Percentiles rank a stretch among this genome's conserved stretches.
These are phyloP conservation scores for Momotus momota DNA, from an alignment of 2,797 vertebrate genomes.

Conservation along the genomic window DNA sequence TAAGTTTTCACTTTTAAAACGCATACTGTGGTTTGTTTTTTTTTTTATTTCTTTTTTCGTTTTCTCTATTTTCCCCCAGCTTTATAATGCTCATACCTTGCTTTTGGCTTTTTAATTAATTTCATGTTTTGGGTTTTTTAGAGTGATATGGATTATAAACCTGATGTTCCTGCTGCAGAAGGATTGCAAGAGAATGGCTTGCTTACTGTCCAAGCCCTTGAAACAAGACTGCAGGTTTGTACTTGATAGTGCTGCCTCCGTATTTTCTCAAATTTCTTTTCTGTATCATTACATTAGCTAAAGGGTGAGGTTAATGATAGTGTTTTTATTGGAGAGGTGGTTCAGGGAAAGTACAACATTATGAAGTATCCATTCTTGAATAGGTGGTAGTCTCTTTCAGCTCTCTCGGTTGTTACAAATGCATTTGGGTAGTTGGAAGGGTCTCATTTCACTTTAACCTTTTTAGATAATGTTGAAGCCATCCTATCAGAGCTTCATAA, in stretches of 20 bases:
- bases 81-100: background rate
- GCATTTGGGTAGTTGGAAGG: background rate
- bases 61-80: background rate
- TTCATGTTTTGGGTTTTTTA: conserved; percentile 35
- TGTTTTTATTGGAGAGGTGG: background rate
- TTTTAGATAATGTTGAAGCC: background rate
- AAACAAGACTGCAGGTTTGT: conserved; percentile 90
- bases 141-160: conserved; percentile 59
- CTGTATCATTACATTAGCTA: background rate
- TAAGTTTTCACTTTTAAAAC: background rate
- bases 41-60: background rate
- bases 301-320: background rate
- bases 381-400: background rate
- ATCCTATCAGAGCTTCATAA: background rate
- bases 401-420: background rate
- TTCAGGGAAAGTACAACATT: background rate
- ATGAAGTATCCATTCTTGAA: background rate
- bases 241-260: background rate
- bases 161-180: conserved; percentile 43
- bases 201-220: conserved; percentile 86
- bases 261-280: background rate
- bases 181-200: conserved; percentile 79
- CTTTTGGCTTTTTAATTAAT: background rate
- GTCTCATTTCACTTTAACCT: background rate
- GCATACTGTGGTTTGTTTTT: background rate